These are phyloP conservation scores for Lithobates sylvaticus DNA, from an alignment of 2,797 vertebrate species.

Conservation along the genomic window DNA sequence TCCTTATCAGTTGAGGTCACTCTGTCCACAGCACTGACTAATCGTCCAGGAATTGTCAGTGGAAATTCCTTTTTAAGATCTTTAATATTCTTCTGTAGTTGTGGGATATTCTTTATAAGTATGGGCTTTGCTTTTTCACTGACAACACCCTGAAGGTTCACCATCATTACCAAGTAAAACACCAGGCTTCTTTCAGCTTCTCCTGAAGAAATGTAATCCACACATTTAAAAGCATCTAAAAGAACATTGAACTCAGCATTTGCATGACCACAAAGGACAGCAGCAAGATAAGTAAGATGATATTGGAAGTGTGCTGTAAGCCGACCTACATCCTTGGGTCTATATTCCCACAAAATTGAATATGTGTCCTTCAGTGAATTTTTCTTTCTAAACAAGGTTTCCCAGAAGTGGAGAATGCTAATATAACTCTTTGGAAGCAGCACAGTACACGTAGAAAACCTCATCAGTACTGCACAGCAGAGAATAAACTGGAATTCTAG, in stretches of 20 bases:
- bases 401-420: slow-evolving; percentile 78
- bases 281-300: slow-evolving; percentile 75
- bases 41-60: slow-evolving; percentile 71
- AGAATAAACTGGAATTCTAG: slow-evolving; percentile 81
- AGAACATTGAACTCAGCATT: slow-evolving; percentile 74
- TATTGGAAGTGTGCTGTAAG: slow-evolving; percentile 69
- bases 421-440: slow-evolving; percentile 81
- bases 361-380: slow-evolving; percentile 68
- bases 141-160: slow-evolving; percentile 73
- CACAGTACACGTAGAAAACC: slow-evolving; percentile 69
- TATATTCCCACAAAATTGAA: slow-evolving; percentile 78
- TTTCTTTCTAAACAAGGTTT: slow-evolving; percentile 74
- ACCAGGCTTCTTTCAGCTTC: slow-evolving; percentile 79
- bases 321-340: slow-evolving; percentile 69
- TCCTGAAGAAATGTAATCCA: slow-evolving; percentile 70
- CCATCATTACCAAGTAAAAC: slow-evolving; percentile 78
- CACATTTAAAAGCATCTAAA: slow-evolving; percentile 74
- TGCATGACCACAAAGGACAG: slow-evolving; percentile 72
- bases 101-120: slow-evolving; percentile 65
- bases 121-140: slow-evolving; percentile 56
- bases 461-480: slow-evolving; percentile 74
- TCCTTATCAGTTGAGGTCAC: slow-evolving; percentile 53
- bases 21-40: slow-evolving; percentile 67
- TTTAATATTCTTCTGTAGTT: slow-evolving; percentile 64
- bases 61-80: slow-evolving; percentile 61